phyloP scores from a whole-genome alignment of 2,888 invertebrate species.

The Chouioia cunea region DNA sequence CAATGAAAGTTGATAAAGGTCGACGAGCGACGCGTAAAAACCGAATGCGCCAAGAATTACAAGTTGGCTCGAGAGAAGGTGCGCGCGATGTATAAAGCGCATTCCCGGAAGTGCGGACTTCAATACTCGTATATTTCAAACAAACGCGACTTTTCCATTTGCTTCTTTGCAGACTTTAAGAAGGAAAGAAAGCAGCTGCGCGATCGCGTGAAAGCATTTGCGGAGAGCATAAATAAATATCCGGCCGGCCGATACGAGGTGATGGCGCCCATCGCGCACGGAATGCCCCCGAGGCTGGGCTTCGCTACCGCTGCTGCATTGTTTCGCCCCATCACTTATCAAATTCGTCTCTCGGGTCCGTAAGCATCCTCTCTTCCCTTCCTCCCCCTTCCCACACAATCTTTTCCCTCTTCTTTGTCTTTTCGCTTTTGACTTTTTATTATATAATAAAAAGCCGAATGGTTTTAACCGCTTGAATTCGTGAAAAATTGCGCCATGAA shows the following conservation, averaged over 20 bases:
- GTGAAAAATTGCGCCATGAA: too few relatives aligned
- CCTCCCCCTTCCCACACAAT: too few relatives aligned
- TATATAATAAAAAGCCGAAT: too few relatives aligned
- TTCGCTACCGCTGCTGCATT: not conserved
- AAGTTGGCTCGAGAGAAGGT: too few relatives aligned
- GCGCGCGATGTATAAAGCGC: conserved; percentile 41
- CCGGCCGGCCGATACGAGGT: conserved; percentile 2
- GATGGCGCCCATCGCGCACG: not conserved
- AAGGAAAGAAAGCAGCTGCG: not conserved
- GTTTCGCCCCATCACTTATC: not conserved
- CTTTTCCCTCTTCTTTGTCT: too few relatives aligned
- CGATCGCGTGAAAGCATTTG: not conserved
- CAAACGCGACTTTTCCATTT: conserved; percentile 49
- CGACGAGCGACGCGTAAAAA: too few relatives aligned
- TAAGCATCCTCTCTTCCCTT: not conserved
- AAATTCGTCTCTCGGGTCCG: not conserved
- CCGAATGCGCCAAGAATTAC: too few relatives aligned
- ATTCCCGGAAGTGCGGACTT: conserved; percentile 36
- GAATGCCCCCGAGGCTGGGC: not conserved
- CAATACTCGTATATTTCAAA: conserved; percentile 47
- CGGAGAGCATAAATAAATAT: conserved; percentile 33
- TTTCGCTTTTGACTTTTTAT: too few relatives aligned
- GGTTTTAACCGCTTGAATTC: too few relatives aligned
- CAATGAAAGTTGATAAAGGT: too few relatives aligned
- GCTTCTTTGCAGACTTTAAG: conserved; percentile 1